Evolutionary conservation across 2,113 vertebrate species (phyloP).

Genomic region (Cyprinus carpio): DNA sequence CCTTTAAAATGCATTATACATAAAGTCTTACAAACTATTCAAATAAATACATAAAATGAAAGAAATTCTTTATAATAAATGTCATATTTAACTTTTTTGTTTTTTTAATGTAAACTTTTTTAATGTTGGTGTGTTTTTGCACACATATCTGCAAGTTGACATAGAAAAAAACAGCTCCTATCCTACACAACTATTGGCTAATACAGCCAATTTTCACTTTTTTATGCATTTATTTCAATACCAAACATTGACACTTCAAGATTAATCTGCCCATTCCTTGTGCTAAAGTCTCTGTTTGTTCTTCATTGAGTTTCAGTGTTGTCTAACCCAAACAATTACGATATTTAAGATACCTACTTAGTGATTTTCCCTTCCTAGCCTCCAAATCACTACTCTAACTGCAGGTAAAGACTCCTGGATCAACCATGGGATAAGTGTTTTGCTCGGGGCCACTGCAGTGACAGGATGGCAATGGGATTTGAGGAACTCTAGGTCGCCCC

Average conservation of each 20-base stretch:
- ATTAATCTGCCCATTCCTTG: background rate
- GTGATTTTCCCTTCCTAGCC: background rate
- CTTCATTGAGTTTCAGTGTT: background rate
- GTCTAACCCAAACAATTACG: conserved; percentile 20
- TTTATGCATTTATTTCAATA: background rate
- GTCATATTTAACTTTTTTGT: background rate
- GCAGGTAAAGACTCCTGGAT: conserved; percentile 21
- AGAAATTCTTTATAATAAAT: background rate
- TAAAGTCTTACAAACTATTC: background rate
- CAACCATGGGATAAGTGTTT: conserved; percentile 31
- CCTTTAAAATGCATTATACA: too few relatives aligned
- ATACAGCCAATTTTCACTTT: background rate
- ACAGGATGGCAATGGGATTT: conserved; percentile 26
- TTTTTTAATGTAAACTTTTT: background rate
- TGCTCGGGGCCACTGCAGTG: conserved; percentile 8
- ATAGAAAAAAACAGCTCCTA: background rate
- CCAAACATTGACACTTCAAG: background rate
- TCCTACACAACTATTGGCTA: background rate
- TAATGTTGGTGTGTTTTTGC: background rate
- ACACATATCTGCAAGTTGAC: background rate
- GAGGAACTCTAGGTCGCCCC: conserved; percentile 15
- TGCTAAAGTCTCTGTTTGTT: background rate
- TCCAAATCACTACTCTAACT: background rate
- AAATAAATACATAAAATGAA: background rate
- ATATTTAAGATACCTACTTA: conserved; percentile 16